A percentile compares a stretch with the other conserved stretches of the same genome.
phyloP scores from a whole-genome alignment of 1,140 invertebrate species.

The Ooceraea biroi region DNA sequence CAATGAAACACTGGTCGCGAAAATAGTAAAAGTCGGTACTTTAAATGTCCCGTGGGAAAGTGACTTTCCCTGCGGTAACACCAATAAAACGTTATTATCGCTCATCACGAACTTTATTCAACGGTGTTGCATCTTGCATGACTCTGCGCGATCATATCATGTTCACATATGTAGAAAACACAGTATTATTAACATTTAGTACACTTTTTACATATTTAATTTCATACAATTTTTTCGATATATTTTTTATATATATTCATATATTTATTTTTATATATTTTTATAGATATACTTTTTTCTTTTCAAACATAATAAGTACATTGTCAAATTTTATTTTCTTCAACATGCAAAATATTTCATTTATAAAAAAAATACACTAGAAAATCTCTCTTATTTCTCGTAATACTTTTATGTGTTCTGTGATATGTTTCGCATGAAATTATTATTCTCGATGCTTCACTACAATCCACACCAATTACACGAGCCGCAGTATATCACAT shows the following conservation, averaged over 20 bases:
- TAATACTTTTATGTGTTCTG: not conserved
- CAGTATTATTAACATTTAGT: not conserved
- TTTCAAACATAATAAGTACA: not conserved
- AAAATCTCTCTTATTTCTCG: not conserved
- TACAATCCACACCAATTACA: not conserved
- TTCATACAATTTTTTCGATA: no score
- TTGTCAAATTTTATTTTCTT: not conserved
- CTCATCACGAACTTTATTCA: conserved; percentile 30
- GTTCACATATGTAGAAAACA: conserved; percentile 11
- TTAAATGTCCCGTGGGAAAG: conserved; percentile 42
- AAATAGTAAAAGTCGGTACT: conserved; percentile 22
- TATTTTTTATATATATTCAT: no score
- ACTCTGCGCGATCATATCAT: not conserved
- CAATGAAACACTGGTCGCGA: conserved; percentile 25
- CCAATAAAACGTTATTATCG: conserved; percentile 52
- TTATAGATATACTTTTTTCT: no score
- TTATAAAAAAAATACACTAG: not conserved
- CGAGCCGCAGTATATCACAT: not conserved
- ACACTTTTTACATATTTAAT: no score
- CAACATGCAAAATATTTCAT: not conserved
- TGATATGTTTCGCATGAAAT: not conserved
- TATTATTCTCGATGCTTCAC: not conserved
- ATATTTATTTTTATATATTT: not conserved
- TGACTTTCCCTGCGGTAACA: not conserved
- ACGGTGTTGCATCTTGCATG: conserved; percentile 23